These are phyloP conservation scores for Megathymus violae DNA, from an alignment of 1,140 invertebrate genomes.

Conservation along the genomic window DNA sequence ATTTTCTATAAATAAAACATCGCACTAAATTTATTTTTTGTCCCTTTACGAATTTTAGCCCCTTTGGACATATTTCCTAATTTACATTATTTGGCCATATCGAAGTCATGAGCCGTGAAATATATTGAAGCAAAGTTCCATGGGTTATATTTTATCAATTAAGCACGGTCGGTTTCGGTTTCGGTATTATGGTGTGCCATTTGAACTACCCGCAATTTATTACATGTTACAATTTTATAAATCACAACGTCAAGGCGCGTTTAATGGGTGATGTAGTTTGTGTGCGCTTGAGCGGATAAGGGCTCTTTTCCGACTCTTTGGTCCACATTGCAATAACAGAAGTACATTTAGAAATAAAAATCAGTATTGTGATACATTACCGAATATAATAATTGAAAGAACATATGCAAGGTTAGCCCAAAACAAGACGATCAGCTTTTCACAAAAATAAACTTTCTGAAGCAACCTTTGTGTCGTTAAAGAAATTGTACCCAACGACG, in stretches of 20 bases:
- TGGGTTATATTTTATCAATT: conserved; percentile 80
- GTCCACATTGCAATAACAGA: neutral
- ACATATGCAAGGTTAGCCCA: too few relatives aligned
- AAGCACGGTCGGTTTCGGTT: conserved; percentile 71
- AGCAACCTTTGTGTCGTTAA: too few relatives aligned
- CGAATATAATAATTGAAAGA: neutral
- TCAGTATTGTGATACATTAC: neutral
- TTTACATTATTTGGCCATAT: conserved; percentile 75
- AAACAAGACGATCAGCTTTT: too few relatives aligned
- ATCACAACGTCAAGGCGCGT: conserved; percentile 58
- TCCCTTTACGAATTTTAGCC: conserved; percentile 62
- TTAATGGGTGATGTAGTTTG: conserved; percentile 40
- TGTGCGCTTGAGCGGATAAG: conserved; percentile 15
- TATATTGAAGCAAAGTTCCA: conserved; percentile 72
- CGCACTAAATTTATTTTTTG: conserved; percentile 1
- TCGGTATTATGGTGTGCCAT: conserved; percentile 61
- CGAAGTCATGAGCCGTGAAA: conserved; percentile 69
- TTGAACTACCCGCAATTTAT: conserved; percentile 67
- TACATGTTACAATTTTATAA: conserved; percentile 59
- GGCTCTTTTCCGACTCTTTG: conserved; percentile 11
- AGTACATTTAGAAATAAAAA: neutral
- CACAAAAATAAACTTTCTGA: too few relatives aligned
- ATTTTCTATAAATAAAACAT: conserved; percentile 1
- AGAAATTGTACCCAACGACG: too few relatives aligned
- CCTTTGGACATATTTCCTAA: conserved; percentile 71